Percentiles rank a stretch among this genome's conserved stretches.
Evolutionary conservation across 2,113 vertebrate genomes (phyloP).

Genomic region (Dicerorhinus sumatrensis): DNA sequence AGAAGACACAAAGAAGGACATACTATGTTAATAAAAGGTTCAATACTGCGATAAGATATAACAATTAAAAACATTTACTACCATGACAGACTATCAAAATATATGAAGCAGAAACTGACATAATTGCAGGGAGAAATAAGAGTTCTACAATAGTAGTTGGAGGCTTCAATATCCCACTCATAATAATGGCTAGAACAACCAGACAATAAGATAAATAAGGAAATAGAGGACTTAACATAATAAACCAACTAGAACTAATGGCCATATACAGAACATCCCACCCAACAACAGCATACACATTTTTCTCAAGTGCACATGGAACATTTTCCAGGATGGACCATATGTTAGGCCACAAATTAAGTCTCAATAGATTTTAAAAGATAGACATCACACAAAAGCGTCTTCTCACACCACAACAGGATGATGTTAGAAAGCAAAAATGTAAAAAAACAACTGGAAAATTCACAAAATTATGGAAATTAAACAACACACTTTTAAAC

Average conservation of each 20-base stretch:
- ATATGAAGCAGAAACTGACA: not conserved
- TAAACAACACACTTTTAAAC: not conserved
- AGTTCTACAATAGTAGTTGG: not conserved
- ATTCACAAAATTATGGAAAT: not conserved
- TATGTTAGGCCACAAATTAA: not conserved
- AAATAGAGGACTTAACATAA: not conserved
- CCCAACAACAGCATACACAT: not conserved
- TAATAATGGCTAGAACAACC: not conserved
- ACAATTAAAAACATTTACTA: not conserved
- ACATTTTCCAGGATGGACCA: not conserved
- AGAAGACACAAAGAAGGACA: not conserved
- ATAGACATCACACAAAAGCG: not conserved
- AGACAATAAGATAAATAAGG: not conserved
- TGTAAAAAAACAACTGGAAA: not conserved
- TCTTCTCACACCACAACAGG: not conserved
- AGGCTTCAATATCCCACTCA: not conserved
- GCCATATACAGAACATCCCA: not conserved
- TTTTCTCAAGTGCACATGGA: not conserved
- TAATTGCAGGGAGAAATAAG: not conserved
- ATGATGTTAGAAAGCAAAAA: not conserved
- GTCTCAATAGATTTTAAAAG: not conserved
- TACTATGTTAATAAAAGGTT: not conserved
- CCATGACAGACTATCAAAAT: not conserved
- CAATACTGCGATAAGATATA: not conserved
- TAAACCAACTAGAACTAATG: not conserved